Conservation (phyloP, 2,888 invertebrate species). For the Terebella lapidaria region DNA sequence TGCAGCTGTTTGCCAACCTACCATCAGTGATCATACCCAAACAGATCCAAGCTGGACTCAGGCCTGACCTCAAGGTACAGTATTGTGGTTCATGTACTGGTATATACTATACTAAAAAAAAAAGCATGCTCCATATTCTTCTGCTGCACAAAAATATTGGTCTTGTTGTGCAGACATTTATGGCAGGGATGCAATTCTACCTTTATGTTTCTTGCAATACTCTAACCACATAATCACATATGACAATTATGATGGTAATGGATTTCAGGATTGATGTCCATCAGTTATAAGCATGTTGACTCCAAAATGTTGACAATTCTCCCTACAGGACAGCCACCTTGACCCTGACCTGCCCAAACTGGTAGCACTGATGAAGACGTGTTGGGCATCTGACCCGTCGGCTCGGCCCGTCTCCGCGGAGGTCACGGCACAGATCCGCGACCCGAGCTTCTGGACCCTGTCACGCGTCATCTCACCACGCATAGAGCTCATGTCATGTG, state of each 20-base stretch:
- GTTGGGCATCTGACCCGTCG: constrained; percentile 30
- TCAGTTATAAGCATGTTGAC: not conserved
- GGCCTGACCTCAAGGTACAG: constrained; percentile 14
- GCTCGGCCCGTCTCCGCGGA: constrained; percentile 31
- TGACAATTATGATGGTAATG: too few relatives aligned
- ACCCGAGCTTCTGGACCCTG: constrained; percentile 7
- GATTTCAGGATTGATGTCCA: too few relatives aligned
- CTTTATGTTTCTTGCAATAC: too few relatives aligned
- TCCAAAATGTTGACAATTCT: not conserved
- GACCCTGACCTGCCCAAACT: constrained; percentile 33
- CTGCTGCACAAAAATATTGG: too few relatives aligned
- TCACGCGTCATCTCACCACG: constrained; percentile 24
- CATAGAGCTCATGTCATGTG: too few relatives aligned
- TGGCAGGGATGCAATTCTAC: too few relatives aligned
- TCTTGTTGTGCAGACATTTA: too few relatives aligned
- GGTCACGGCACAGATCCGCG: constrained; percentile 18
- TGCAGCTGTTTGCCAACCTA: constrained; percentile 29
- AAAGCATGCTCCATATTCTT: too few relatives aligned
- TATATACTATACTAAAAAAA: too few relatives aligned
- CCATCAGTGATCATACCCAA: constrained; percentile 11
- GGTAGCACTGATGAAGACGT: constrained; percentile 32
- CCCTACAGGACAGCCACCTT: constrained; percentile 15
- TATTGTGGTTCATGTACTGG: too few relatives aligned
- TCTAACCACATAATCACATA: too few relatives aligned
- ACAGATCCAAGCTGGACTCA: constrained; percentile 19